phyloP scores from a whole-genome alignment of 2,888 invertebrate species.

The Drosophila formosana region DNA sequence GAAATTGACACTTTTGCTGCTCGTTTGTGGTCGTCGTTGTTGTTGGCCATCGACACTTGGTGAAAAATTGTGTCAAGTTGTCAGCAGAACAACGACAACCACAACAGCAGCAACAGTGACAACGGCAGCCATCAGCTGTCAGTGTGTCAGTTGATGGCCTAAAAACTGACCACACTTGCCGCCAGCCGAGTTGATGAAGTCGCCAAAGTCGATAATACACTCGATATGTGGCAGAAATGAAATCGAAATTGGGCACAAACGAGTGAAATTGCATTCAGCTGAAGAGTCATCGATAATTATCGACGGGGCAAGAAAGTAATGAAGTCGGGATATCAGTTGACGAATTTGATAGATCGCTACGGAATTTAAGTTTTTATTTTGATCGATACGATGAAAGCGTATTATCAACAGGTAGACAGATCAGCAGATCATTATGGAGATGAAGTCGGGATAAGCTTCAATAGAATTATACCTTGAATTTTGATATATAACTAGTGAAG shows the following conservation, averaged over 20 bases:
- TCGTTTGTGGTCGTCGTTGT: constrained; percentile 21
- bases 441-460: too few relatives aligned
- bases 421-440: too few relatives aligned
- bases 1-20: constrained; percentile 71
- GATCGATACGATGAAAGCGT: too few relatives aligned
- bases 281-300: constrained; percentile 10
- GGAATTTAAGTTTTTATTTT: too few relatives aligned
- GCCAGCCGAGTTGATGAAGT: constrained; percentile 59
- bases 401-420: too few relatives aligned
- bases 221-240: constrained; percentile 47
- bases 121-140: constrained; percentile 64
- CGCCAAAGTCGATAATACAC: constrained; percentile 61
- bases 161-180: constrained; percentile 68
- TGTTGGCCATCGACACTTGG: constrained; percentile 36
- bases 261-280: constrained; percentile 35
- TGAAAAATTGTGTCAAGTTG: constrained; percentile 76
- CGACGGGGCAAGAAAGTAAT: constrained; percentile 2
- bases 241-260: constrained; percentile 45
- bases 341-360: not conserved
- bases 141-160: constrained; percentile 68
- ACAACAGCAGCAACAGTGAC: constrained; percentile 14
- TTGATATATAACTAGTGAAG: too few relatives aligned
- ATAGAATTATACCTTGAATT: too few relatives aligned
- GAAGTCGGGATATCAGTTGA: not conserved
- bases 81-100: constrained; percentile 47